Conservation (phyloP, 64 coral and sea anemone species). For the Platygyra sinensis region DNA sequence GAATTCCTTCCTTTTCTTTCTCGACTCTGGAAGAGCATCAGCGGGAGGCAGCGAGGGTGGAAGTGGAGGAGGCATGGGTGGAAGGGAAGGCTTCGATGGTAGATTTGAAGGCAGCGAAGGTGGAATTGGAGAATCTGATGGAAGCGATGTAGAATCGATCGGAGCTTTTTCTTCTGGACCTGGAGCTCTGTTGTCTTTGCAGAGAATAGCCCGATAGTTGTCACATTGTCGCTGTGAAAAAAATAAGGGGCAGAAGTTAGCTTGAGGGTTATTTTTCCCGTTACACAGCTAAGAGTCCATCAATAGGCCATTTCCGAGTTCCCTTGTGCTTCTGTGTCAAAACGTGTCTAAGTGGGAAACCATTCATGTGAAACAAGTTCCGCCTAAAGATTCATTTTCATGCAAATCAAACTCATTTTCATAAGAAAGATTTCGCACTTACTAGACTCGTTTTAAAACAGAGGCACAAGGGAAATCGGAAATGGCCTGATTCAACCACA, state of each 20-base stretch:
- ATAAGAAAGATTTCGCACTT: too few relatives aligned
- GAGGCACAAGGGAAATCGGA: too few relatives aligned
- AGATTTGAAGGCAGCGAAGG: neutral
- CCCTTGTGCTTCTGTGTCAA: too few relatives aligned
- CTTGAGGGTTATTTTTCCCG: too few relatives aligned
- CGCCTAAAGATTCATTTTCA: too few relatives aligned
- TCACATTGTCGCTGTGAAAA: slow-evolving; percentile 3
- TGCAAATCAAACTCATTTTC: too few relatives aligned
- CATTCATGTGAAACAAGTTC: too few relatives aligned
- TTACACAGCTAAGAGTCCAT: neutral
- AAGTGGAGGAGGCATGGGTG: neutral
- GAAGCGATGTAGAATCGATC: neutral
- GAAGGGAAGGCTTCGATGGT: neutral
- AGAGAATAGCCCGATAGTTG: neutral
- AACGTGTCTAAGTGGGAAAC: too few relatives aligned
- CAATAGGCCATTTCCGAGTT: too few relatives aligned
- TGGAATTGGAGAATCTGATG: neutral
- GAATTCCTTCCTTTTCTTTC: neutral
- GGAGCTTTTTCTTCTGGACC: neutral
- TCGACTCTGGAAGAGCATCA: neutral
- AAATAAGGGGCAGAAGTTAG: too few relatives aligned
- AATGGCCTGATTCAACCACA: neutral
- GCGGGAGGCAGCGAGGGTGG: neutral
- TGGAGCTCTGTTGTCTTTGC: neutral
- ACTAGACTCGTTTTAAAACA: too few relatives aligned